These are phyloP conservation scores for Sebastolobus altivelis DNA, from an alignment of 2,797 vertebrate genomes.

Conservation along the genomic window DNA sequence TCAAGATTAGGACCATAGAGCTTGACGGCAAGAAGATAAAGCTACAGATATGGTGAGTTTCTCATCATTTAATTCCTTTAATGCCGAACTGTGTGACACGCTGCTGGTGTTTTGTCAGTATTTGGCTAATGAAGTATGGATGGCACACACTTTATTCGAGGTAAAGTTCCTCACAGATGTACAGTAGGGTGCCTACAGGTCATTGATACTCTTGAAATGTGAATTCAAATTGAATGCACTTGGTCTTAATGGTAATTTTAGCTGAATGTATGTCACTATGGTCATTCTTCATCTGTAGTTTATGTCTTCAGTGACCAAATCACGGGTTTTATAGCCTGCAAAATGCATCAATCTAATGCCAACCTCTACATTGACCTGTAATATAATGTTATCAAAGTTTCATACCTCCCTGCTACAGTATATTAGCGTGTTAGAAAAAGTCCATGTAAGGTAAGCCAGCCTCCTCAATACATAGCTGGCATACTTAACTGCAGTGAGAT, in stretches of 20 bases:
- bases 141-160: not conserved
- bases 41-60: conserved; percentile 95
- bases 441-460: not conserved
- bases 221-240: not conserved
- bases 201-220: not conserved
- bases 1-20: conserved; percentile 98
- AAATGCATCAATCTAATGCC: not conserved
- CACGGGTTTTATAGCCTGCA: too few relatives aligned
- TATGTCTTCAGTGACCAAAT: not conserved
- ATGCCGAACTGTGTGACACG: not conserved
- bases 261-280: not conserved
- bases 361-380: not conserved
- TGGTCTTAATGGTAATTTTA: not conserved
- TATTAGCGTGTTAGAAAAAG: fast-evolving
- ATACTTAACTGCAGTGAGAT: not conserved
- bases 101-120: not conserved
- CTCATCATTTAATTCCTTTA: not conserved
- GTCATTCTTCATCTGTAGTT: not conserved
- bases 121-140: not conserved
- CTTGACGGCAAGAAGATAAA: conserved; percentile 98
- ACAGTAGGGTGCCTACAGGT: not conserved
- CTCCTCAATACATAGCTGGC: not conserved
- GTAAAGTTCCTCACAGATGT: not conserved
- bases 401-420: not conserved
- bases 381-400: not conserved